These are phyloP conservation scores for Eucidaris tribuloides DNA, from an alignment of 35 echinoderm and acorn worm species.

Conservation along the genomic window DNA sequence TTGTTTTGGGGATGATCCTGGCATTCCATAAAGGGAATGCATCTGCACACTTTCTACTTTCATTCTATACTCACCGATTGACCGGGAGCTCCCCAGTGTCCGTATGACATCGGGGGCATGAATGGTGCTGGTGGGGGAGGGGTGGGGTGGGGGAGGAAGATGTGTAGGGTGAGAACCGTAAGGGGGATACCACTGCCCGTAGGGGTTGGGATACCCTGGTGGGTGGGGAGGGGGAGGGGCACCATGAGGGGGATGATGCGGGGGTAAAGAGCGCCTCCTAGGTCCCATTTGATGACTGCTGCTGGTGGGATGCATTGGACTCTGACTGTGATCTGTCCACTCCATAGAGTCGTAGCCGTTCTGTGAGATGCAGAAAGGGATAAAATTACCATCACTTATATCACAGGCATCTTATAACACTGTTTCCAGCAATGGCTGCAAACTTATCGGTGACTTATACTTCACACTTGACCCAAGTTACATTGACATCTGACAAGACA, in stretches of 20 bases:
- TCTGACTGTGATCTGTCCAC: slow-evolving; percentile 45
- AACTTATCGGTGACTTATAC: no score
- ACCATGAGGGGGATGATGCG: background rate
- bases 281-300: background rate
- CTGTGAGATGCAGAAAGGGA: no score
- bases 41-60: no score
- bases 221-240: background rate
- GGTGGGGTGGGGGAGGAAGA: background rate
- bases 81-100: background rate
- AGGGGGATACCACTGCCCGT: slow-evolving; percentile 9
- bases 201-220: slow-evolving; percentile 9
- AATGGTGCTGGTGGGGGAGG: background rate
- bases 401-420: no score
- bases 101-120: slow-evolving; percentile 12
- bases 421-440: no score
- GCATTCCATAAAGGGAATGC: no score
- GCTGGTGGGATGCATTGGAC: slow-evolving; percentile 28
- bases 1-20: no score
- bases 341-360: slow-evolving; percentile 96
- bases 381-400: no score
- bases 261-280: background rate
- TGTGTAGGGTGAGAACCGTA: no score
- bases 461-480: no score
- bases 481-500: no score
- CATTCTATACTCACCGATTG: background rate